These are phyloP conservation scores for Drosophila arawakana DNA, from an alignment of 1,140 invertebrate genomes.

Conservation along the genomic window DNA sequence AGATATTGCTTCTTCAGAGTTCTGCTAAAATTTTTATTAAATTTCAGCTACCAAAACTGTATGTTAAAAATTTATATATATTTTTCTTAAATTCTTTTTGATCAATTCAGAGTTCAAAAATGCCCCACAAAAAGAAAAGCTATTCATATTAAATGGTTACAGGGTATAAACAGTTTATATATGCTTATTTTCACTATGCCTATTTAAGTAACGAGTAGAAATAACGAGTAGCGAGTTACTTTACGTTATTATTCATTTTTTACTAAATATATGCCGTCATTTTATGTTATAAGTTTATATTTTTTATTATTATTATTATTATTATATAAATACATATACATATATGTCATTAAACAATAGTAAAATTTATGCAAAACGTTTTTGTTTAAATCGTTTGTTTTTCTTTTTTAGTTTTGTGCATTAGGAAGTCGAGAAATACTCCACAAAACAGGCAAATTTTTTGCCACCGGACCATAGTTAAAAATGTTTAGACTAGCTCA, in stretches of 20 bases:
- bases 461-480: conserved; percentile 75
- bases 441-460: conserved; percentile 37
- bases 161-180: neutral
- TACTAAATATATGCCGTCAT: conserved; percentile 12
- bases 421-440: neutral
- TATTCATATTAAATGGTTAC: too few species aligned
- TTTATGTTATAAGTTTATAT: conserved; percentile 17
- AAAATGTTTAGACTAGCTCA: conserved; percentile 82
- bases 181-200: conserved; percentile 29
- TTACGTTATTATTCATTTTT: conserved; percentile 15
- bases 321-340: conserved; percentile 3
- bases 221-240: conserved; percentile 6
- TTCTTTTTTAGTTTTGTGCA: conserved; percentile 21
- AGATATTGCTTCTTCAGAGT: too few species aligned
- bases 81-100: too few species aligned
- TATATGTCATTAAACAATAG: conserved; percentile 41
- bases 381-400: conserved; percentile 15
- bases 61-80: too few species aligned
- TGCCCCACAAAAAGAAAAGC: too few species aligned
- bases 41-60: too few species aligned
- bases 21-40: too few species aligned
- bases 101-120: too few species aligned
- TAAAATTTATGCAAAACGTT: conserved; percentile 29
- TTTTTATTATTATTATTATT: conserved; percentile 7
- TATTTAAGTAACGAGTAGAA: conserved; percentile 8